A percentile compares a stretch with the other conserved stretches of the same genome.
These are phyloP conservation scores for Murina feae DNA, from an alignment of 2,113 vertebrate genomes.

Conservation along the genomic window DNA sequence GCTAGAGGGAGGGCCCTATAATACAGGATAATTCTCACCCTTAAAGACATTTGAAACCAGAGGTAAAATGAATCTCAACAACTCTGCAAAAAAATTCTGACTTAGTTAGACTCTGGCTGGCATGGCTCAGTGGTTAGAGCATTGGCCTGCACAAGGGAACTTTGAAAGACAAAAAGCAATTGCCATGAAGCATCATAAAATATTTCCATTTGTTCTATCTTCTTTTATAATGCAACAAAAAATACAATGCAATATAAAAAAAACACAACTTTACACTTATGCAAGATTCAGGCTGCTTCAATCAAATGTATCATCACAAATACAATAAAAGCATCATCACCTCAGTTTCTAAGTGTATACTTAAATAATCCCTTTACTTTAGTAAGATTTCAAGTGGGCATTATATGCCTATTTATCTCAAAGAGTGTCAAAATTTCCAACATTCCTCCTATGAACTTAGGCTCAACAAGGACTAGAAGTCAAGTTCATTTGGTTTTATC, in stretches of 20 bases:
- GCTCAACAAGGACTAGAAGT: conserved; percentile 59
- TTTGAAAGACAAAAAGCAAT: conserved; percentile 72
- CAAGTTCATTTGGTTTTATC: conserved; percentile 61
- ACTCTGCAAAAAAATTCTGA: neutral
- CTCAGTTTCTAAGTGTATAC: neutral
- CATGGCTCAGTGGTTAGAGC: too few relatives aligned
- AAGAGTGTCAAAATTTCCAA: conserved; percentile 70
- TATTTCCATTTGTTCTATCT: conserved; percentile 80
- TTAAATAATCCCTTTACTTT: neutral
- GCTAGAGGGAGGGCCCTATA: neutral
- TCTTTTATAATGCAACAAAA: conserved; percentile 67
- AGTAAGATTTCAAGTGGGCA: conserved; percentile 40
- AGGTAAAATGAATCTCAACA: neutral
- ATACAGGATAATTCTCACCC: neutral
- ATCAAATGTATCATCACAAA: conserved; percentile 46
- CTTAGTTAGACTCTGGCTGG: neutral
- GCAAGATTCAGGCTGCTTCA: conserved; percentile 41
- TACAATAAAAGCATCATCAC: neutral
- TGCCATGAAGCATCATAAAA: conserved; percentile 61
- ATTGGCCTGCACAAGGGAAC: conserved; percentile 11
- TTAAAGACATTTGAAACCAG: neutral
- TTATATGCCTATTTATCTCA: conserved; percentile 44
- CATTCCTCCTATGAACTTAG: neutral
- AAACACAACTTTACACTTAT: neutral
- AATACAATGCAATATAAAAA: conserved; percentile 56